These are phyloP conservation scores for Tinea trinotella DNA, from an alignment of 2,888 invertebrate species.

Conservation along the genomic window DNA sequence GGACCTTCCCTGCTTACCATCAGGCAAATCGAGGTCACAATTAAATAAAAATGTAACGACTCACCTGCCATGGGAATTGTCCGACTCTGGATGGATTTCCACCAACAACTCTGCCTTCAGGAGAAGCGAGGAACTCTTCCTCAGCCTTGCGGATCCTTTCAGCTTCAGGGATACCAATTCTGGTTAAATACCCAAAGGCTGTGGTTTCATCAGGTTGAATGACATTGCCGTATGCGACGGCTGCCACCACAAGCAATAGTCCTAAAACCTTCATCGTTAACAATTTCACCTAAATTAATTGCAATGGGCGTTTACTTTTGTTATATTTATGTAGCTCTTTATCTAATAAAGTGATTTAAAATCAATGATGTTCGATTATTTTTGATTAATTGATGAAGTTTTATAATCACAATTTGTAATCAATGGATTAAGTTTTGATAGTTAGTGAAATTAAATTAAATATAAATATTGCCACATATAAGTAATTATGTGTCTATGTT, in stretches of 20 bases:
- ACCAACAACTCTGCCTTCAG: conserved; percentile 37
- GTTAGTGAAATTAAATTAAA: background rate
- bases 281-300: background rate
- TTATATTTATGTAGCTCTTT: conserved; percentile 7
- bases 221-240: conserved; percentile 27
- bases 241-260: conserved; percentile 25
- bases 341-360: background rate
- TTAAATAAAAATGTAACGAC: background rate
- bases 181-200: conserved; percentile 36
- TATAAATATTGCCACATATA: background rate
- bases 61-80: conserved; percentile 40
- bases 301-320: background rate
- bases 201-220: conserved; percentile 23
- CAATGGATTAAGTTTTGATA: background rate
- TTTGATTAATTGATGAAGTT: background rate
- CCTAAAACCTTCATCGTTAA: conserved; percentile 4
- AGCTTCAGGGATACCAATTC: conserved; percentile 36
- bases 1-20: too few species aligned
- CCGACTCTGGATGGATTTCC: conserved; percentile 33
- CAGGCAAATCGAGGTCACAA: too few species aligned
- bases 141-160: conserved; percentile 36
- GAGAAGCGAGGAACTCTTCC: conserved; percentile 27
- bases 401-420: background rate
- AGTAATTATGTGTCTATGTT: too few species aligned
- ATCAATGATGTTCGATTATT: background rate